Base-by-base conservation (phyloP, 1,140 invertebrate genomes). In the Dinoponera quadriceps region DNA sequence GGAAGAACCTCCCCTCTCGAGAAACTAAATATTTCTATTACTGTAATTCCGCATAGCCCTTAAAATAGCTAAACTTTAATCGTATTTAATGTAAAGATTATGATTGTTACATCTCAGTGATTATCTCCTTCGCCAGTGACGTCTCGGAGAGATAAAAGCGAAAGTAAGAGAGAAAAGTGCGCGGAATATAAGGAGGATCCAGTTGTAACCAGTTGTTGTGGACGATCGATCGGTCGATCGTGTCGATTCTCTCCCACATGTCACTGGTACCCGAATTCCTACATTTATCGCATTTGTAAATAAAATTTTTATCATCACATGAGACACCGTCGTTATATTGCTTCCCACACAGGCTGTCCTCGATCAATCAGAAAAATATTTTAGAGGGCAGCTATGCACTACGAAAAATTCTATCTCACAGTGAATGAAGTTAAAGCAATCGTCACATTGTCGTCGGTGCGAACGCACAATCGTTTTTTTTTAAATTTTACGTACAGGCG, bases 301-400 rank as follows among this genome's bases (percentile, higher is more conserved):
- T 93, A 94, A 93, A 94, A 93, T 93, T 94, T 93, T 93, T 94
- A 94, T 93, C 92, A 92, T 93, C 92, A 93, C 92, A 93, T 86
- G 82, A 89, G 13, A 20, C 25, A 29, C 18, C 27, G 20, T 13
- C 51, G 3, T 72, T 77, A 11, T 86, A 29, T 54, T 68, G n/a
- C 51, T 14, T 9, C 14, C 2, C 16, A 25, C 27, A 62, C 11
- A 60, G 18, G 59, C 38, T 16, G 9, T 59, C 51, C 55, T 20
- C 16, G 16, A 59, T 33, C 14, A 38, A 51, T 3, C 1, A 14
- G 33, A 22, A 75, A 65, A 5, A 4, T 74, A 62, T 29, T 63
- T 74, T 63, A 13, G 9, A 44, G 33, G 7, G 2, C 7, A 2
- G 7, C 33, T 7, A 33, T 7, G 33, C 33, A 33, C 2, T 7